A percentile compares a stretch with the other conserved stretches of the same genome.
phyloP scores from a whole-genome alignment of 2,113 vertebrate genomes.

The Cichladusa arquata region DNA sequence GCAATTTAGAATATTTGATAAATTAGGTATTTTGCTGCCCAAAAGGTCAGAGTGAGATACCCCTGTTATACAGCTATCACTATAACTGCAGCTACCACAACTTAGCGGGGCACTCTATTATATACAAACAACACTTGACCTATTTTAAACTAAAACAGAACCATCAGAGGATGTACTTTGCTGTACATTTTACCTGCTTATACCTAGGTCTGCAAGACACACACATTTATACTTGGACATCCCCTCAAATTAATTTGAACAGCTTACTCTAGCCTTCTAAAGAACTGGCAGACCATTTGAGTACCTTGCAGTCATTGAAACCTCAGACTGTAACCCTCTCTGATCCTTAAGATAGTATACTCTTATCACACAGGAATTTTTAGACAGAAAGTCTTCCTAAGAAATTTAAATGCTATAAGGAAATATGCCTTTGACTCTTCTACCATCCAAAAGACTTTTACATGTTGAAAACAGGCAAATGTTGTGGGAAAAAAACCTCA shows the following conservation, averaged over 20 bases:
- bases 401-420: background rate
- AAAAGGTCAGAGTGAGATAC: background rate
- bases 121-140: background rate
- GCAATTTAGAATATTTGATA: background rate
- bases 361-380: background rate
- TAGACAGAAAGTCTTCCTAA: background rate
- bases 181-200: background rate
- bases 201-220: background rate
- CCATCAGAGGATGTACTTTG: background rate
- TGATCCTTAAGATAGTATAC: background rate
- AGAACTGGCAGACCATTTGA: background rate
- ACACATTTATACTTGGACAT: background rate
- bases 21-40: background rate
- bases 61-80: background rate
- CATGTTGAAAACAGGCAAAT: background rate
- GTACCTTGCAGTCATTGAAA: background rate
- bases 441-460: background rate
- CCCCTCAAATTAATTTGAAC: background rate
- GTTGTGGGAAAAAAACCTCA: background rate
- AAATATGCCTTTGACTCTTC: background rate
- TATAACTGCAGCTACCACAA: background rate
- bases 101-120: background rate
- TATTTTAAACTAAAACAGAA: background rate
- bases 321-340: background rate
- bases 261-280: background rate